Percentiles rank a stretch among this genome's conserved stretches.
Conservation (phyloP, 2,797 vertebrate species). For the Lycodopsis pacificus region DNA sequence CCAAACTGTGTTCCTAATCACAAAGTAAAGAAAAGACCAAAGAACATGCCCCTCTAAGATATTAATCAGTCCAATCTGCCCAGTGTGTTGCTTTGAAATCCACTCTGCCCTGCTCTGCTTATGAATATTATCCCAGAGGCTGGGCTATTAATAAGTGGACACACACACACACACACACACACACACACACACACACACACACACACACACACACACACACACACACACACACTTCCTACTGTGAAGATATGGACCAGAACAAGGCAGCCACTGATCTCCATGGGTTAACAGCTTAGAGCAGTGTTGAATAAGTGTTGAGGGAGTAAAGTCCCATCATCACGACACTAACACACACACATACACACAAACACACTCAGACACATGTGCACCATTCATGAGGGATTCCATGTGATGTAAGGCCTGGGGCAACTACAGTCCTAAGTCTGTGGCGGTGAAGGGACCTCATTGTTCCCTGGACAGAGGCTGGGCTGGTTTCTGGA, state of each 20-base stretch:
- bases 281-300: slow-evolving; percentile 70
- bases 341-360: slow-evolving; percentile 11
- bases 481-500: slow-evolving; percentile 75
- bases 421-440: slow-evolving; percentile 62
- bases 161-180: slow-evolving; percentile 23
- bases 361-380: slow-evolving; percentile 34
- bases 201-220: slow-evolving; percentile 39
- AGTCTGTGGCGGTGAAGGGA: slow-evolving; percentile 72
- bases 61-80: slow-evolving; percentile 74
- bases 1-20: slow-evolving; percentile 49
- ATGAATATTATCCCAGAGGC: slow-evolving; percentile 73
- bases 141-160: slow-evolving; percentile 79
- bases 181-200: slow-evolving; percentile 31
- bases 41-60: slow-evolving; percentile 56
- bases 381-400: slow-evolving; percentile 67
- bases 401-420: slow-evolving; percentile 79
- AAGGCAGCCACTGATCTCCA: slow-evolving; percentile 72
- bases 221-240: slow-evolving; percentile 41
- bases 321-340: slow-evolving; percentile 64
- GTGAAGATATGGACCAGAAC: slow-evolving; percentile 70
- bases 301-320: slow-evolving; percentile 67
- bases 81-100: slow-evolving; percentile 55
- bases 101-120: slow-evolving; percentile 69
- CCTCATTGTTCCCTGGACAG: slow-evolving; percentile 76
- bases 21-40: slow-evolving; percentile 66